phyloP scores from a whole-genome alignment of 2,797 vertebrate genomes.

The Chiroxiphia lanceolata region DNA sequence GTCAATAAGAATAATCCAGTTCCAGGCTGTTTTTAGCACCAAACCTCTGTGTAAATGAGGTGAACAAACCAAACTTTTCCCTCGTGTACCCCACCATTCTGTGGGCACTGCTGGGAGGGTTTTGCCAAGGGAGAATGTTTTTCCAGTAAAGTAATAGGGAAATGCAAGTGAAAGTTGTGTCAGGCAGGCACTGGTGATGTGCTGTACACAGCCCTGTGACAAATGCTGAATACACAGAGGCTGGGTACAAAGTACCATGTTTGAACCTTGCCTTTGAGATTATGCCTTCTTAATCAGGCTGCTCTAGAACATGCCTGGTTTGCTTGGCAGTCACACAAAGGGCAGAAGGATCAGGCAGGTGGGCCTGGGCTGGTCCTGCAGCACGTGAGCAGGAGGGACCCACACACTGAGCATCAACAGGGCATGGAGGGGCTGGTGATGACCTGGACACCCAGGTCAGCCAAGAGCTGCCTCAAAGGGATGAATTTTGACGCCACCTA shows the following conservation, averaged over 20 bases:
- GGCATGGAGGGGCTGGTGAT: background rate
- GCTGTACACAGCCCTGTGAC: background rate
- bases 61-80: background rate
- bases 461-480: background rate
- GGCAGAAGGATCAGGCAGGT: background rate
- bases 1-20: background rate
- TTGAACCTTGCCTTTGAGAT: background rate
- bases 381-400: background rate
- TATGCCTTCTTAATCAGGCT: background rate
- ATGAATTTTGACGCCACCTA: fast-evolving
- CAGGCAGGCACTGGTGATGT: background rate
- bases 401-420: background rate
- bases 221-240: background rate
- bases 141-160: background rate
- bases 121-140: fast-evolving
- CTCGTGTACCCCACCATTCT: background rate
- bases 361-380: background rate
- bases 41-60: background rate
- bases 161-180: background rate
- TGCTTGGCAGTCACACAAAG: fast-evolving
- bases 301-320: background rate
- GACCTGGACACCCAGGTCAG: background rate
- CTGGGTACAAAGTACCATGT: background rate
- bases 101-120: fast-evolving
- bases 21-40: background rate